Base-by-base conservation (phyloP, 2,797 vertebrate genomes). In the Triplophysa yarkandensis region DNA sequence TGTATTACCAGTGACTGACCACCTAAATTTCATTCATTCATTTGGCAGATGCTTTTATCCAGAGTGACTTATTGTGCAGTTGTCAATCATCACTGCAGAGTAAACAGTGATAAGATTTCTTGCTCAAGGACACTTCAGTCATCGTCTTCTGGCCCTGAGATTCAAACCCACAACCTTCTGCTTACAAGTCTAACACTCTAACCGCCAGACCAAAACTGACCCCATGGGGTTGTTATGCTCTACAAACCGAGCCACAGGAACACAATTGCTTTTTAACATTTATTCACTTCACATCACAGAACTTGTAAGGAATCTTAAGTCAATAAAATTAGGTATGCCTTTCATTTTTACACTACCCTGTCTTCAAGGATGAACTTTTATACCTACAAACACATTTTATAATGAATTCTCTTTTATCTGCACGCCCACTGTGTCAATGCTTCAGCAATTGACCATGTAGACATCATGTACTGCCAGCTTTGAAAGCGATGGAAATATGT, bases 401-500 rank as follows among this genome's bases (percentile, higher is more conserved):
- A 34, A 48, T 16, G 16, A 14, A 58, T 69, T 76, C 52, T 23
- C 34, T 81, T 78, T 80, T 48, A 71, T 71, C 67, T 62, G 54
- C 30, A 32, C 36, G 25, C 5, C 61, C 6, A 13, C n/a, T 46
- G 41, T 25, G n/a, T 62, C 55, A 17, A 8, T 19, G 30, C 30
- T 25, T 39, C 16, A 4, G 11, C 66, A 70, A 77, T 66, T 76
- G 25, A n/a, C 64, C 48, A 17, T 70, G 57, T 67, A 48, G 23
- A 46, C 69, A 61, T 75, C 41, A 30, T 44, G 44, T 44, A 46
- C 16, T 23, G 54, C 52, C 46, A 70, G 68, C 28, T 88, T 89
- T 88, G 74, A 88, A 81, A 85, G 74, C 67, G 61, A 60, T 74
- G 55, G 67, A 80, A 82, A 79, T 77, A 9, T 65, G 34, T 72